phyloP scores from a whole-genome alignment of 2,113 vertebrate species.

The Pitta sordida region DNA sequence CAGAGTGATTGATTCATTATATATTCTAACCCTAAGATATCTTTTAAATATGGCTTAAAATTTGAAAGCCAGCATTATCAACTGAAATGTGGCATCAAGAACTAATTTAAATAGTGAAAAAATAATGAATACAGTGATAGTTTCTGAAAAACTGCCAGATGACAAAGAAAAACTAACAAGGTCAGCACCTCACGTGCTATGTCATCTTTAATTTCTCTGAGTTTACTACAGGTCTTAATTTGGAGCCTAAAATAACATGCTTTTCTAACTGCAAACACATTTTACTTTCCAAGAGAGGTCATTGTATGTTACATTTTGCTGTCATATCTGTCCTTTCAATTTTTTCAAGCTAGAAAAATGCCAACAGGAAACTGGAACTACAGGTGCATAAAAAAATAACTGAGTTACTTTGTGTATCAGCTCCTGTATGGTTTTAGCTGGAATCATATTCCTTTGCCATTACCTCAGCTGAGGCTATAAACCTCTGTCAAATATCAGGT shows the following conservation, averaged over 20 bases:
- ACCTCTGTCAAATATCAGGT: not conserved
- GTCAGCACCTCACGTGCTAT: not conserved
- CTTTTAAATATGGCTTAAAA: not conserved
- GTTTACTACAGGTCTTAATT: not conserved
- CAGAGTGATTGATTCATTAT: not conserved
- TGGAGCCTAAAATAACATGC: not conserved
- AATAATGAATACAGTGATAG: not conserved
- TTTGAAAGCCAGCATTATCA: not conserved
- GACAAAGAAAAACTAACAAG: not conserved
- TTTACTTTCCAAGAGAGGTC: not conserved
- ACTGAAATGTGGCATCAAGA: not conserved
- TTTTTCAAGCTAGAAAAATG: not conserved
- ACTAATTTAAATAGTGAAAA: not conserved
- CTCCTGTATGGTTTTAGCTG: not conserved
- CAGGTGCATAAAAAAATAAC: not conserved
- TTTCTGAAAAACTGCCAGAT: constrained; percentile 5
- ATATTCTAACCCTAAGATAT: not conserved
- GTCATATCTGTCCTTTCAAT: not conserved
- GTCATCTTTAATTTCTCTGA: not conserved
- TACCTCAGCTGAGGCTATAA: not conserved
- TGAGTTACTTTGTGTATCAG: not conserved
- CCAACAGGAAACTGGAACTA: not conserved
- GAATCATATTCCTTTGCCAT: not conserved
- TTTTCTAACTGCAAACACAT: not conserved
- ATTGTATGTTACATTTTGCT: not conserved